Evolutionary conservation across 2,797 vertebrate species (phyloP), one percentile per base, ranked within the genome.

Genomic region (Scolopax rusticola): DNA sequence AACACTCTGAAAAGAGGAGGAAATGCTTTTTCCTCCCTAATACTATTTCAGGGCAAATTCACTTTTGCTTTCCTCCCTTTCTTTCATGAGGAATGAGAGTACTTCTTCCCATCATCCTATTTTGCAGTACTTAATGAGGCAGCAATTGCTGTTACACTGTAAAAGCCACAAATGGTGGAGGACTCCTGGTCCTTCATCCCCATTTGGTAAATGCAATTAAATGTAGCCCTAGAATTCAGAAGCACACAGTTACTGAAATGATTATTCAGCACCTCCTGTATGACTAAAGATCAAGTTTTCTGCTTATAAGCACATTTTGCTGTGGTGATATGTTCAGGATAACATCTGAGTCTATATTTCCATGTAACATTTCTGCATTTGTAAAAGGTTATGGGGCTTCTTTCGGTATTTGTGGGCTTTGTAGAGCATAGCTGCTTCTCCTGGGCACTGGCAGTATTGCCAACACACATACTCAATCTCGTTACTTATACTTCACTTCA

Each of bases 251-350:
- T 93, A 63, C 30, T 90, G 70, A 95, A 94, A 84, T 45, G 11
- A 65, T 59, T 86, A 43, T 86, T 36, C 36, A 91, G 57, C 23
- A 59, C 68, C 59, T 82, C 65, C 84, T 78, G 45, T 47, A 47
- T 47, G n/a, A 71, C 50, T 90, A 45, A 75, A 81, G 76, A 85
- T 63, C 38, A 43, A 82, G 28, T 83, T 90, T 76, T 85, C 81
- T 87, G 32, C 48, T 82, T 88, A 74, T 67, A 93, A 92, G 74
- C 78, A 85, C 48, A 33, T 77, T 85, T 90, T 84, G 79, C 54
- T 79, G 65, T 9, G 43, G 40, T 67, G 53, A 65, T 86, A 41
- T 8, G n/a, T 45, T 74, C 54, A 54, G 81, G 63, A 48, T 67
- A 86, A 88, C 24, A 92, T 47, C 51, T 36, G n/a, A 71, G 36